phyloP scores from a whole-genome alignment of 2,113 vertebrate genomes.

The Pseudopodoces humilis region DNA sequence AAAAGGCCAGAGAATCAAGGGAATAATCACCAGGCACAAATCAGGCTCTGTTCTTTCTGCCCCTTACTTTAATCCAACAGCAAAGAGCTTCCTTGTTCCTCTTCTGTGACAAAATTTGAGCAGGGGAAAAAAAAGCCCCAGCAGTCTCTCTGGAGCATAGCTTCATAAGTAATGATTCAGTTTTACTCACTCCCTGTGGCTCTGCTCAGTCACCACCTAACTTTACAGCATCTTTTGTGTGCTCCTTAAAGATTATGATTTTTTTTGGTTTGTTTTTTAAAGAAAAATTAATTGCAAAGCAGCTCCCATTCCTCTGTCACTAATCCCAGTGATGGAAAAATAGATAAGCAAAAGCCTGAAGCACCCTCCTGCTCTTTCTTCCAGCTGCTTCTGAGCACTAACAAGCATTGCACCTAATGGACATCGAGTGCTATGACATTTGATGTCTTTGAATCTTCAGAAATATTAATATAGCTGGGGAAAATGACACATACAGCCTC shows the following conservation, averaged over 20 bases:
- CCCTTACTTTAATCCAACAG: not conserved
- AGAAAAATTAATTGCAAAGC: not conserved
- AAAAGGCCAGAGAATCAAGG: not conserved
- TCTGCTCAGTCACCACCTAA: not conserved
- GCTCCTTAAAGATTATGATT: not conserved
- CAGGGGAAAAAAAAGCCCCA: fast-evolving
- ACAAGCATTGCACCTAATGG: not conserved
- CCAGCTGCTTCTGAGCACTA: not conserved
- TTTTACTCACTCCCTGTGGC: not conserved
- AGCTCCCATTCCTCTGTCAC: not conserved
- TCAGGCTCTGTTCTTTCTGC: not conserved
- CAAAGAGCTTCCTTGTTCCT: not conserved
- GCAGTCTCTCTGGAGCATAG: not conserved
- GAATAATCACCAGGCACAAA: not conserved
- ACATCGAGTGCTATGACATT: not conserved
- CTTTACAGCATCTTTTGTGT: not conserved
- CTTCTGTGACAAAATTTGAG: not conserved
- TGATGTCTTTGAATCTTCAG: not conserved
- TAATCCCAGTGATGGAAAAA: not conserved
- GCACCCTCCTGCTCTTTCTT: not conserved
- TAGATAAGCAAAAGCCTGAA: not conserved
- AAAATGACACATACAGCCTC: not conserved
- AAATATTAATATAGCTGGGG: not conserved
- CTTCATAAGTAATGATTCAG: not conserved
- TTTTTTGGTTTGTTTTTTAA: not conserved